A percentile compares a stretch with the other conserved stretches of the same genome.
Conservation (phyloP, 2,888 invertebrate genomes). For the Ornithoptera alexandrae region DNA sequence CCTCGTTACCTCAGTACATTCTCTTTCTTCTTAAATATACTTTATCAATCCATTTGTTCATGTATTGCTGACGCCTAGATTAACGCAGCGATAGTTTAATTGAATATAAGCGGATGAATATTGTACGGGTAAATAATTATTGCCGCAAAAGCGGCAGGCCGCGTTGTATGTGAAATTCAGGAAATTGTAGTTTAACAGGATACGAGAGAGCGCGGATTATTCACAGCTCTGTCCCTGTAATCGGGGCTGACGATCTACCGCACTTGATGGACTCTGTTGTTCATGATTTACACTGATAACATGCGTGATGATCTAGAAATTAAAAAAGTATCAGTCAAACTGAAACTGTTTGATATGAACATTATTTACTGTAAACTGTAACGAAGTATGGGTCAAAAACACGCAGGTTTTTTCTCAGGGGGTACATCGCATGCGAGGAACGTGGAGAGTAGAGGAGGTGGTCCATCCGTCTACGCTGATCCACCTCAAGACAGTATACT, state of each 20-base stretch:
- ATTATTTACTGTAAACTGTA: not conserved
- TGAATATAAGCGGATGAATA: slow-evolving; percentile 2
- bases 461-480: slow-evolving; percentile 27
- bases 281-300: not conserved
- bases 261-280: slow-evolving; percentile 6
- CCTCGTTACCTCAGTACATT: too few relatives aligned
- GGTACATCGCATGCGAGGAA: slow-evolving; percentile 22
- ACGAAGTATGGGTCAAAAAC: slow-evolving; percentile 28
- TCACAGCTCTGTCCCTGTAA: slow-evolving; percentile 15
- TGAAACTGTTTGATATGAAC: not conserved
- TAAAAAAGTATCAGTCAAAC: not conserved
- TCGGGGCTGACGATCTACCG: slow-evolving; percentile 17
- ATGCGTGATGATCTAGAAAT: not conserved
- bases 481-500: slow-evolving; percentile 49
- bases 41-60: too few relatives aligned
- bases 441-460: slow-evolving; percentile 11
- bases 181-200: slow-evolving; percentile 25
- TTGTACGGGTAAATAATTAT: slow-evolving; percentile 20
- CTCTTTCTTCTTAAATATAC: too few relatives aligned
- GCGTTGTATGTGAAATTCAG: slow-evolving; percentile 21
- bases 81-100: not conserved
- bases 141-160: slow-evolving; percentile 7
- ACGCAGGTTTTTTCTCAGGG: slow-evolving; percentile 9
- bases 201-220: slow-evolving; percentile 20
- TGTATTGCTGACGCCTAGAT: too few relatives aligned